Base-by-base conservation (phyloP, 2,797 vertebrate species). In the Kryptopterus vitreolus region DNA sequence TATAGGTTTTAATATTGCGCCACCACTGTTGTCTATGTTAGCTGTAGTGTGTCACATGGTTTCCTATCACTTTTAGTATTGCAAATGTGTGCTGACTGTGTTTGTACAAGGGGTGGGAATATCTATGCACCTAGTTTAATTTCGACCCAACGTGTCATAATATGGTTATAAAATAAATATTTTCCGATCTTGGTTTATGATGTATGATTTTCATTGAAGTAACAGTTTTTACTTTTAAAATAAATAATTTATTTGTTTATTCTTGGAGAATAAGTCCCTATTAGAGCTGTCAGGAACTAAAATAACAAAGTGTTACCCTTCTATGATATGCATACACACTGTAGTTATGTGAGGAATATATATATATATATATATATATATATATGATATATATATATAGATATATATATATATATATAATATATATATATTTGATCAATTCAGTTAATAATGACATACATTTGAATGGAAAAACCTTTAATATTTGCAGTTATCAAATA, bases 81-180 rank as follows among this genome's bases (percentile, higher is more conserved):
- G 50, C 68, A 57, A 70, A 24, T 82, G 79, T 62, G 70, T 65
- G 71, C 70, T 15, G 43, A 50, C 53, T 50, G 68, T 33, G 48
- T 58, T 76, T 63, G 53, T 70, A 24, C 18, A 58, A 73, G 8
- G 52, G 52, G 71, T 73, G 71, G 53, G 71, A 38, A 38, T 73
- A 31, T 73, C 71, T 26, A 72, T 52, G 22, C 52, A 72, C 52
- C 52, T 35, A 38, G 31, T 38, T 73, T 35, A 24, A 58, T 31
- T 52, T 52, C 8, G 38, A 52, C 52, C 46, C 68, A 31, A 6
- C 46, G 26, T 70, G 26, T 52, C 46, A 70, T 18, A 3, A 16
- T 69, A 31, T 26, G 8, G 26, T 26, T 72, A n/a, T 55, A 57
- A 57, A 55, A 57, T n/a, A 71, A 29, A 52, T 70, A 3, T 71